Base-by-base conservation (phyloP, 2,113 vertebrate species). In the Pogonocichla stellata region DNA sequence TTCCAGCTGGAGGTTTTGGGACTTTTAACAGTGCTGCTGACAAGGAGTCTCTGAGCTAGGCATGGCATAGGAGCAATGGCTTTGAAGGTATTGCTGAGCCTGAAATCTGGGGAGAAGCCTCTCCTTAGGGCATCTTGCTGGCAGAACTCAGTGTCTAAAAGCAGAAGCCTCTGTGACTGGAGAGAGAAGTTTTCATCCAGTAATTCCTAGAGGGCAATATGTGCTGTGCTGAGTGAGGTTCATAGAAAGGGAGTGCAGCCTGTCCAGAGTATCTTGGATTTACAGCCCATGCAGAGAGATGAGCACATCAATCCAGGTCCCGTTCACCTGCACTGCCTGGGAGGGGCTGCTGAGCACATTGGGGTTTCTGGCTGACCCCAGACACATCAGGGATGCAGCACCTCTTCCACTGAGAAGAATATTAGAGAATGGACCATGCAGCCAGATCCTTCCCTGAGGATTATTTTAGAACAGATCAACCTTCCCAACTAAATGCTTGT, bases 261-360 rank as follows among this genome's bases (percentile, higher is more conserved):
- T 58, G 56, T 12, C 51, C 56, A 10, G 42, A 28, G 29, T 11
- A 12, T 14, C 57, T 47, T 0, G 0, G 78, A 67, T 89, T 84
- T 91, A 34, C 29, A 64, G 79, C 77, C 40, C 16, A 1, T 7
- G 19, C 23, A 56, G 64, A 57, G 38, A 45, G 45, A 15, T 0
- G 4, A 84, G 47, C 38, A 65, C 34, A n/a, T 60, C 43, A 22
- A 0, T 4, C 29, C 57, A 51, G 43, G 33, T 60, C 51, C 60
- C 0, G 0, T 14, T 48, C 56, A 57, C 38, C 34, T 62, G 22
- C 29, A 3, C 18, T 54, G 33, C 42, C 69, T 1, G 0, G 40
- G n/a, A 85, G 45, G 48, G 17, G n/a, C 8, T 5, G 5, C 23
- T 43, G 70, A 85, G 48, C 57, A 45, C 54, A 7, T 0, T 0